phyloP scores from a whole-genome alignment of 2,888 invertebrate genomes.

The Plemyria rubiginata region DNA sequence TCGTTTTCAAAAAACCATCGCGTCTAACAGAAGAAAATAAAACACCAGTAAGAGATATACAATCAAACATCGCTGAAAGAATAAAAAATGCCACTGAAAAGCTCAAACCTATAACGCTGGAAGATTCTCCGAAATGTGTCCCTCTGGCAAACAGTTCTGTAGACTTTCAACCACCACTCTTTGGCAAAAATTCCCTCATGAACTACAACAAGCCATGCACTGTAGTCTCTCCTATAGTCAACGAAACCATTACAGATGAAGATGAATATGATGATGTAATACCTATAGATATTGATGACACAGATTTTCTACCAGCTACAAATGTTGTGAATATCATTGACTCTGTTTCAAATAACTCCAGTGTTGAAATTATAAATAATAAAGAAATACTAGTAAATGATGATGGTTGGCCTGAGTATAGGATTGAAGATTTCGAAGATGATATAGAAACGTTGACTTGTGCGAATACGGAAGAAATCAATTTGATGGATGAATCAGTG shows the following conservation, averaged over 20 bases:
- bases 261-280: constrained; percentile 55
- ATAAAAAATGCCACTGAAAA: constrained; percentile 65
- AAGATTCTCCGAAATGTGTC: constrained; percentile 53
- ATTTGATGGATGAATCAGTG: constrained; percentile 61
- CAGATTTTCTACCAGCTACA: constrained; percentile 42
- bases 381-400: constrained; percentile 72
- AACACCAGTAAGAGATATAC: constrained; percentile 57
- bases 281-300: constrained; percentile 62
- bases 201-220: constrained; percentile 56
- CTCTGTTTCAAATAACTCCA: constrained; percentile 51
- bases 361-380: constrained; percentile 51
- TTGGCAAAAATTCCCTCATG: constrained; percentile 59
- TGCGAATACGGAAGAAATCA: constrained; percentile 52
- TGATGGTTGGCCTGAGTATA: constrained; percentile 85
- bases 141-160: constrained; percentile 69
- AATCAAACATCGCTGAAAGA: constrained; percentile 70
- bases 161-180: constrained; percentile 69
- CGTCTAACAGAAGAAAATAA: constrained; percentile 54
- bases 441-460: constrained; percentile 47
- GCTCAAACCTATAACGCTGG: constrained; percentile 62
- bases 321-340: constrained; percentile 61
- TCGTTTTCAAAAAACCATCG: constrained; percentile 76
- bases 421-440: constrained; percentile 76
- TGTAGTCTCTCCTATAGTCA: constrained; percentile 52
- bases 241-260: constrained; percentile 44